phyloP scores from a whole-genome alignment of 2,797 vertebrate species.

The Leptodactylus fallax region DNA sequence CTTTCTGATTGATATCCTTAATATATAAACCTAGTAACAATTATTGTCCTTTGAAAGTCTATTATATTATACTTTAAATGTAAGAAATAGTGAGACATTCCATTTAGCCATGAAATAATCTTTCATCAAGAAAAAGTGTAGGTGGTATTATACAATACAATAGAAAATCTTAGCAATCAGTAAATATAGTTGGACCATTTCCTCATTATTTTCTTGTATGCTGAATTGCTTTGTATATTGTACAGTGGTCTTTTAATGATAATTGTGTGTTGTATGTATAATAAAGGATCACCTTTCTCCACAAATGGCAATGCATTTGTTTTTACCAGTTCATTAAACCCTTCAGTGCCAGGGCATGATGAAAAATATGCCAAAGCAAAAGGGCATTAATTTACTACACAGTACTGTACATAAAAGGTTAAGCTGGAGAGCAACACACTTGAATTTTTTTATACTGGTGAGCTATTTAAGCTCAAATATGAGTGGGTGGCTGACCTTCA shows the following conservation, averaged over 20 bases:
- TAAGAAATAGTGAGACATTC: constrained; percentile 6
- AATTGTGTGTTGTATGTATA: constrained; percentile 43
- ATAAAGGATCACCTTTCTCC: constrained; percentile 29
- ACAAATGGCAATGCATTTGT: neutral
- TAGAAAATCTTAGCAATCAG: constrained; percentile 26
- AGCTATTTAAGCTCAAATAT: constrained; percentile 49
- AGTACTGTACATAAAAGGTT: constrained; percentile 51
- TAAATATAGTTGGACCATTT: constrained; percentile 2
- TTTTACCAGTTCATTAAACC: constrained; percentile 39
- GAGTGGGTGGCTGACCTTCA: constrained; percentile 58
- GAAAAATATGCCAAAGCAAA: neutral
- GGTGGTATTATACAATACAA: constrained; percentile 5
- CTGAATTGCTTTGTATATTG: neutral
- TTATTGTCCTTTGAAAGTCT: neutral
- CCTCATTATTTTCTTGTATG: neutral
- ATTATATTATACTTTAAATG: neutral
- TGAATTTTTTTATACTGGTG: constrained; percentile 28
- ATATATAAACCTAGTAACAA: neutral
- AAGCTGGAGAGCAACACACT: constrained; percentile 46
- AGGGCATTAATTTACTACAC: constrained; percentile 25
- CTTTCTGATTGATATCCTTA: neutral
- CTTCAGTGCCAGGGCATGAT: constrained; percentile 18
- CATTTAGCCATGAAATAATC: constrained; percentile 10
- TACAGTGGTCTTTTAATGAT: constrained; percentile 35
- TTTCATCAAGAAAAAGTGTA: constrained; percentile 22